Base-by-base conservation (phyloP, 1,140 invertebrate species). In the Maconellicoccus hirsutus region DNA sequence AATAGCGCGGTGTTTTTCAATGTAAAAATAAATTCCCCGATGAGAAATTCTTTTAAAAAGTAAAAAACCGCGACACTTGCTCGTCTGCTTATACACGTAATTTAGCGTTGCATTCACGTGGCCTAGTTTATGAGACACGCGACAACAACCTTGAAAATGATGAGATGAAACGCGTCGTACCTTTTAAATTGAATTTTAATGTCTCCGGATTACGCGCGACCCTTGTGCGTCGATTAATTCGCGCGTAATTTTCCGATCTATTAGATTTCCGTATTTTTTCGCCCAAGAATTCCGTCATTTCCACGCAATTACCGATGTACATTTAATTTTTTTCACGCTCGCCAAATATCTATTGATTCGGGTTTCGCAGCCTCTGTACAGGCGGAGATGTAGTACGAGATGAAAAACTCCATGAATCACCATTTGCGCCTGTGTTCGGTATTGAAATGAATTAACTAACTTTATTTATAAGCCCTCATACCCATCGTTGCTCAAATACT, bases 391-490 rank as follows among this genome's bases (percentile, higher is more conserved):
- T n/a, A n/a, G n/a, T 7, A 59, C 4, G 16, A 19, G 52, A 22
- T 3, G 21, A 59, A 59, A 22, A 59, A 59, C 3, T 6, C 16
- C 16, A 22, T 19, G 21, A 59, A 59, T 19, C 52, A 59, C 52
- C 16, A 59, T 19, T 59, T 22, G 3, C 21, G 3, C 52, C 4
- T 59, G 21, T 59, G 10, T 66, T 4, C 19, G 21, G 22, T 23
- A 66, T 16, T 23, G 25, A 66, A 66, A 66, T 25, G 61, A 66
- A 66, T 66, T 66, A 66, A 66, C 61, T 25, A 66, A 66, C 61
- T 16, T 66, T 66, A 66, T 66, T 66, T 66, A 66, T 66, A 66
- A 66, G 61, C 61, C 61, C 61, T 26, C 61, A 66, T 66, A 66
- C 25, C 19, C 61, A 26, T 66, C 61, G 25, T 25, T 26, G 21